Evolutionary conservation across 2,113 vertebrate species (phyloP), one percentile per base, ranked within the genome.

Genomic region (Pachycephala philippinensis): DNA sequence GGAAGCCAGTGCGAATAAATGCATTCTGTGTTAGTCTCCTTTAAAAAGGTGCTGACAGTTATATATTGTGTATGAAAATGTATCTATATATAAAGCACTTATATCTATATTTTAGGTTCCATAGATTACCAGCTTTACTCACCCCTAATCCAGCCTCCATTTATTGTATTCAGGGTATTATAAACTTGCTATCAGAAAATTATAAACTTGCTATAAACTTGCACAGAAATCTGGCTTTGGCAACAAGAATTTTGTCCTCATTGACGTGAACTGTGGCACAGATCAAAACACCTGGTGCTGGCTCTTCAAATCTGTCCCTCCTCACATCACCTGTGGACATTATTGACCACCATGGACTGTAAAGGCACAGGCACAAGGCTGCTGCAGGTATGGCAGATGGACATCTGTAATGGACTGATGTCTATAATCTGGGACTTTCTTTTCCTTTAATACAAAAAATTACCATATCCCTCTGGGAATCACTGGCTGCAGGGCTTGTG

Each of bases 351-450:
- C 8, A 18, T 1, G 15, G 33, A 31, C 24, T 19, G 3, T 7
- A 37, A 37, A 76, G 9, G 37, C 2, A 3, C 2, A 76, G 52
- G 24, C 28, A 44, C 0, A 0, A 68, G 21, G 12, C 10, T 84
- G 49, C 1, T 37, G 23, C 2, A 52, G 11, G 3, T 65, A 24
- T 33, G 33, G 17, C 33, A 88, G 39, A 68, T 6, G 22, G 13
- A 71, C 14, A 33, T 5, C 18, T 57, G 27, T 11, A 44, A 44
- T 6, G 7, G 42, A 15, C 7, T 31, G 16, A 40, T 11, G 5
- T 27, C 63, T 27, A 5, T 13, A 59, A n/a, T 44, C 7, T 37
- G 23, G 13, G 11, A 39, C 8, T 66, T 70, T 18, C 9, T 69
- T 56, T 23, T 49, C 35, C 13, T 65, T 69, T 50, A 26, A n/a